A percentile compares a stretch with the other conserved stretches of the same genome.
phyloP scores from a whole-genome alignment of 2,888 invertebrate genomes.

The Agriotes lineatus region DNA sequence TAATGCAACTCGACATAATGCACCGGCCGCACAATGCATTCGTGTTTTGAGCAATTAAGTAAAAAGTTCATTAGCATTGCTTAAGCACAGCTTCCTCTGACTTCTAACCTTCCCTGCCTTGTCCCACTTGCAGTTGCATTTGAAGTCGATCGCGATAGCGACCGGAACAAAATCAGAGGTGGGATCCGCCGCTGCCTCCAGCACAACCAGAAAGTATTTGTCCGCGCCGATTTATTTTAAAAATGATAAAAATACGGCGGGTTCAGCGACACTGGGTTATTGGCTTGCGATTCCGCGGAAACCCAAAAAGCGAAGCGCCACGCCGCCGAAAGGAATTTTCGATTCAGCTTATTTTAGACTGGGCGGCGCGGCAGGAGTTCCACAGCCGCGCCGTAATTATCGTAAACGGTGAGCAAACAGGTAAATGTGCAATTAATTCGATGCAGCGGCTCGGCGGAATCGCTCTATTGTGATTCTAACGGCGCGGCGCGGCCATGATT shows the following conservation, averaged over 20 bases:
- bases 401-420: constrained; percentile 4
- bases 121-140: constrained; percentile 20
- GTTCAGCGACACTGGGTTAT: background rate
- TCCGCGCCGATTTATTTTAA: background rate
- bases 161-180: no score
- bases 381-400: background rate
- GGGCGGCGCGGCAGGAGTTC: constrained; percentile 5
- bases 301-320: background rate
- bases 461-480: constrained; percentile 18
- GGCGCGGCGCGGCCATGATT: constrained; percentile 7
- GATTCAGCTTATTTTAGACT: background rate
- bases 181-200: no score
- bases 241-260: background rate
- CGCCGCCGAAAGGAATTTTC: constrained; percentile 1
- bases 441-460: background rate
- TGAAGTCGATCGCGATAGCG: constrained; percentile 1
- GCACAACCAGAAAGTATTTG: no score
- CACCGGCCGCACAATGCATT: constrained; percentile 35
- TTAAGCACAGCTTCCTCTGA: constrained; percentile 28
- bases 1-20: constrained; percentile 7
- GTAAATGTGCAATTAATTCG: constrained; percentile 13
- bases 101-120: constrained; percentile 24
- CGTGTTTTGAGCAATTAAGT: constrained; percentile 37
- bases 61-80: constrained; percentile 29
- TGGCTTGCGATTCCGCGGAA: background rate